A percentile compares a stretch with the other conserved stretches of the same genome.
phyloP scores from a whole-genome alignment of 2,797 vertebrate genomes.

The Muraenolepis orangiensis region DNA sequence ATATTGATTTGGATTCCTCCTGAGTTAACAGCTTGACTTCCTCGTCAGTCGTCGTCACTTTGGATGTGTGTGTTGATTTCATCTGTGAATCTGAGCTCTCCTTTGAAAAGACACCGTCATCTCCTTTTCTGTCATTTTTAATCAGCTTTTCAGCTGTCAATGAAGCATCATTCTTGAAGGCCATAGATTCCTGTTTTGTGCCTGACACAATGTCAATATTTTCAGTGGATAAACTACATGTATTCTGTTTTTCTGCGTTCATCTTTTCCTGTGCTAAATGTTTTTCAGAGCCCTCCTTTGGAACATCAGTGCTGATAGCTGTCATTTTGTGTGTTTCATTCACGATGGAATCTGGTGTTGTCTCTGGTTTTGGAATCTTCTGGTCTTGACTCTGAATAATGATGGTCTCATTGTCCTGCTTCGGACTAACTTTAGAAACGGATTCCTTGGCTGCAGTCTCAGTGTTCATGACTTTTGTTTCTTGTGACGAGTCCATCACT shows the following conservation, averaged over 20 bases:
- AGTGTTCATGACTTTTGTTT: not conserved
- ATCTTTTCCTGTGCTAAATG: not conserved
- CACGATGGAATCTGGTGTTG: not conserved
- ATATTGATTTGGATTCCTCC: not conserved
- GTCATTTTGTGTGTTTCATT: not conserved
- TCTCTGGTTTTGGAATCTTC: slow-evolving; percentile 4
- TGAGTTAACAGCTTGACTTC: not conserved
- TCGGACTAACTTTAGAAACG: not conserved
- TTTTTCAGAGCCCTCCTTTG: not conserved
- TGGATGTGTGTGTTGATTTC: not conserved
- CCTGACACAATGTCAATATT: not conserved
- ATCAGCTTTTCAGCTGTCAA: not conserved
- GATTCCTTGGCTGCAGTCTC: slow-evolving; percentile 2
- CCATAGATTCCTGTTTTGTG: not conserved
- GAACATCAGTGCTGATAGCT: not conserved
- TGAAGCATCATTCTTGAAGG: not conserved
- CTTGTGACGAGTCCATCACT: not conserved
- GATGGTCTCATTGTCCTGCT: not conserved
- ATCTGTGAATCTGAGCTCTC: not conserved
- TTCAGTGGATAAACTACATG: not conserved
- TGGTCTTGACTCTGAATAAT: not conserved
- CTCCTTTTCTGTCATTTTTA: not conserved
- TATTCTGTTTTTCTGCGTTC: not conserved
- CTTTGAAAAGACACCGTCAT: not conserved
- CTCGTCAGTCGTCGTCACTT: not conserved